These are phyloP conservation scores for Epistrophe eligans DNA, from an alignment of 2,888 invertebrate species.

Conservation along the genomic window DNA sequence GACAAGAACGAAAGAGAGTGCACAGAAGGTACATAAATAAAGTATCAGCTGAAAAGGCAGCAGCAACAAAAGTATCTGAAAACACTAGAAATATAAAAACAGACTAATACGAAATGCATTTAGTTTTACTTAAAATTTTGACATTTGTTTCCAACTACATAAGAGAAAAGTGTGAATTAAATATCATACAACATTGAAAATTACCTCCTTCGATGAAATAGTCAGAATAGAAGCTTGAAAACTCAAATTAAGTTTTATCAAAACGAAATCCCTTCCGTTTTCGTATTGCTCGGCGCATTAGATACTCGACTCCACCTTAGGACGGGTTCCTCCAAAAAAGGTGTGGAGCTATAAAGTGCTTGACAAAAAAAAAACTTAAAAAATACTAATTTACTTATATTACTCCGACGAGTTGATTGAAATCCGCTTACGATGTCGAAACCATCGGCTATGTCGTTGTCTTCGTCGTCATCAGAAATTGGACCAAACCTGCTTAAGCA, in stretches of 20 bases:
- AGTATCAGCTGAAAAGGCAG: constrained; percentile 66
- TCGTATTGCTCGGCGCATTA: constrained; percentile 29
- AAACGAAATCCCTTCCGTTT: not conserved
- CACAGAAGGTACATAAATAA: constrained; percentile 63
- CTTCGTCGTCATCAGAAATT: constrained; percentile 59
- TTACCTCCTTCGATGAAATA: not conserved
- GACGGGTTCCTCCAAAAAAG: constrained; percentile 9
- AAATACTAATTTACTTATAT: not conserved
- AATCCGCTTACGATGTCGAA: constrained; percentile 69
- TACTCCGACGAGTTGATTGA: constrained; percentile 14
- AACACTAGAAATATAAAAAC: constrained; percentile 29
- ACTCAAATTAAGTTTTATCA: constrained; percentile 18
- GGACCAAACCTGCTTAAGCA: constrained; percentile 73
- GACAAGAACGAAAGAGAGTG: constrained; percentile 64
- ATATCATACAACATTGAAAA: constrained; percentile 26
- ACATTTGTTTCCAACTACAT: constrained; percentile 62
- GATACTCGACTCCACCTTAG: constrained; percentile 22
- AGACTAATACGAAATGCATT: constrained; percentile 64
- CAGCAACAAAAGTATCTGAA: constrained; percentile 53
- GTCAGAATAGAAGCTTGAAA: constrained; percentile 10
- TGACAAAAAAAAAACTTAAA: not conserved
- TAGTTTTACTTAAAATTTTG: constrained; percentile 69
- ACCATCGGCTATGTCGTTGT: not conserved
- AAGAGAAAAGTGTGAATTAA: constrained; percentile 64
- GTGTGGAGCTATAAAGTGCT: constrained; percentile 18